Evolutionary conservation across 2,797 vertebrate genomes (phyloP).

Genomic region (Pipistrellus pipistrellus): DNA sequence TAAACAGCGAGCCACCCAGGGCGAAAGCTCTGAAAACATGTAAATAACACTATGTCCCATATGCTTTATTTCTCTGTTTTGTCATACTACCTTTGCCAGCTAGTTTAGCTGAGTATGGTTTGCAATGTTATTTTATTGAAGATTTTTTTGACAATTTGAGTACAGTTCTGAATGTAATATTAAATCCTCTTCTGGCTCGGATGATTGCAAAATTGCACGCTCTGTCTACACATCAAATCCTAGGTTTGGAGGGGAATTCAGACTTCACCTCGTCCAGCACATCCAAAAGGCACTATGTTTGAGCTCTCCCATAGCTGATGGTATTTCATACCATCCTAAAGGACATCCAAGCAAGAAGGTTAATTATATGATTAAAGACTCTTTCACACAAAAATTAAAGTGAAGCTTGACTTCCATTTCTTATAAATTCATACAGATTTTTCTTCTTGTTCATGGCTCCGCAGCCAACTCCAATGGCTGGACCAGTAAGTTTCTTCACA

Average conservation of each 20-base stretch:
- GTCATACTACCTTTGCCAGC: slow-evolving; percentile 70
- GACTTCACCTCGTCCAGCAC: slow-evolving; percentile 46
- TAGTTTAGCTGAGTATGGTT: slow-evolving; percentile 70
- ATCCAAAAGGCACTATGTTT: slow-evolving; percentile 7
- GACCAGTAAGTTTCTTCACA: neutral
- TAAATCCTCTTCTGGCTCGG: slow-evolving; percentile 79
- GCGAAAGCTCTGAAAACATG: slow-evolving; percentile 61
- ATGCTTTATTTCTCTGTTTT: slow-evolving; percentile 7
- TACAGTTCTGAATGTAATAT: slow-evolving; percentile 72
- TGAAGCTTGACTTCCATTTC: slow-evolving; percentile 59
- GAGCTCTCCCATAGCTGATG: slow-evolving; percentile 18
- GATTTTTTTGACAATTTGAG: slow-evolving; percentile 79
- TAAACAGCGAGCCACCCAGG: slow-evolving; percentile 69
- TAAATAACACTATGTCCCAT: slow-evolving; percentile 44
- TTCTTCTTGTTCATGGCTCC: neutral
- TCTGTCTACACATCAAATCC: slow-evolving; percentile 75
- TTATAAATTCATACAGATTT: slow-evolving; percentile 21
- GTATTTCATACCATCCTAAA: slow-evolving; percentile 14
- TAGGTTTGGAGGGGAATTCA: slow-evolving; percentile 47
- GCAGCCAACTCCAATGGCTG: neutral
- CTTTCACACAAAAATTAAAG: slow-evolving; percentile 55
- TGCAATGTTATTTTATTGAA: slow-evolving; percentile 80
- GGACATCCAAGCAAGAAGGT: slow-evolving; percentile 45
- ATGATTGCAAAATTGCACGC: slow-evolving; percentile 68
- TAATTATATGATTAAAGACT: slow-evolving; percentile 48